Evolutionary conservation across 2,797 vertebrate species (phyloP).

Genomic region (Gallinago stenura): DNA sequence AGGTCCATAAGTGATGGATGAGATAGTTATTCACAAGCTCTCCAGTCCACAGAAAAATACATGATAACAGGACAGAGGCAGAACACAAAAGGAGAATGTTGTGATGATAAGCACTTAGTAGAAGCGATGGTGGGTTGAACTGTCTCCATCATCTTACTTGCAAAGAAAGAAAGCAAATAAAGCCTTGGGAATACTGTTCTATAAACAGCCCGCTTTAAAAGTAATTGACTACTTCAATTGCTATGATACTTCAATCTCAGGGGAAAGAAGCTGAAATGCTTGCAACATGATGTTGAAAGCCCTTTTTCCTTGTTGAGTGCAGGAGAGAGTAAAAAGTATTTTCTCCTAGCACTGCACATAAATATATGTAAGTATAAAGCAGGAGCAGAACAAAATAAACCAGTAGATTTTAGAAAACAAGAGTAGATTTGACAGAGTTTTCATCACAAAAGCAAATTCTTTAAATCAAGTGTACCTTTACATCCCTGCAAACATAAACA

Average conservation of each 20-base stretch:
- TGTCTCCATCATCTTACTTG: neutral
- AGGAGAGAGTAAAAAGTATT: neutral
- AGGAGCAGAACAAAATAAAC: neutral
- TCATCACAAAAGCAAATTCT: neutral
- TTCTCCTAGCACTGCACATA: neutral
- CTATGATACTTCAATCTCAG: neutral
- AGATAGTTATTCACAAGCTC: neutral
- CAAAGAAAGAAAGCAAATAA: conserved; percentile 22
- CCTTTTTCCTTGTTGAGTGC: neutral
- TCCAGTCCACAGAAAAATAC: neutral
- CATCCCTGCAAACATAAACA: neutral
- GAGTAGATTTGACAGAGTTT: neutral
- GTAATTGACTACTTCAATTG: neutral
- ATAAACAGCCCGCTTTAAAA: conserved; percentile 41
- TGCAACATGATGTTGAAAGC: neutral
- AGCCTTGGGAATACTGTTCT: conserved; percentile 25
- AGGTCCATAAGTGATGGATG: neutral
- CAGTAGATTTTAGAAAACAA: neutral
- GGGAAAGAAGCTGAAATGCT: neutral
- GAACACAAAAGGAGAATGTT: neutral
- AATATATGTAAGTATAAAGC: neutral
- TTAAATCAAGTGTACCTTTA: neutral
- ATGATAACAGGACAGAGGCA: neutral
- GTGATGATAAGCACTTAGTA: neutral
- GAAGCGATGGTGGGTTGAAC: neutral